A percentile compares a stretch with the other conserved stretches of the same genome.
phyloP scores from a whole-genome alignment of 2,888 invertebrate genomes.

The Temnothorax rugatulus region DNA sequence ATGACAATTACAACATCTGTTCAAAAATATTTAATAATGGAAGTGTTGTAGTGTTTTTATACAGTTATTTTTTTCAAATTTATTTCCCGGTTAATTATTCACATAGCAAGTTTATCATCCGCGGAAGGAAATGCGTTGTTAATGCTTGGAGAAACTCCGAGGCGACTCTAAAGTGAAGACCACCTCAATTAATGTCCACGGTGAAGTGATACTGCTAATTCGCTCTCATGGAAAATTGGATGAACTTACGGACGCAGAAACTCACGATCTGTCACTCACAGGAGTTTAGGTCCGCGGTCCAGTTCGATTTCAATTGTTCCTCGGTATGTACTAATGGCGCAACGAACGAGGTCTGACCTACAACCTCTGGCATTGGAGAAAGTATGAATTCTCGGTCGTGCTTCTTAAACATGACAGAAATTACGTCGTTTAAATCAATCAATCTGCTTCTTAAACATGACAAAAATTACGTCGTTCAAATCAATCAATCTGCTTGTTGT shows the following conservation, averaged over 20 bases:
- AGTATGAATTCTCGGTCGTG: slow-evolving; percentile 35
- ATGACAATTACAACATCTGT: background rate
- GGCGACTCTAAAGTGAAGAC: slow-evolving; percentile 17
- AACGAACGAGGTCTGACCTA: slow-evolving; percentile 41
- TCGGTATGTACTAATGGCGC: slow-evolving; percentile 18
- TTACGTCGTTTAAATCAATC: background rate
- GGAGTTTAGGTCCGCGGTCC: slow-evolving; percentile 23
- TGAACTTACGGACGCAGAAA: slow-evolving; percentile 35
- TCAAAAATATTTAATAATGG: background rate
- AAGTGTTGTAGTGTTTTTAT: background rate
- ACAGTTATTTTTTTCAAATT: background rate
- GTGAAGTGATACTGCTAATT: slow-evolving; percentile 20
- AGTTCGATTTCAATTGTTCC: slow-evolving; percentile 46
- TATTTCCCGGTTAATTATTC: slow-evolving; percentile 37
- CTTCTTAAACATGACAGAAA: slow-evolving; percentile 25
- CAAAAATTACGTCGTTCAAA: background rate
- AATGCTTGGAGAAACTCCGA: slow-evolving; percentile 46
- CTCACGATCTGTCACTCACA: slow-evolving; percentile 30
- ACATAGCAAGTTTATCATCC: slow-evolving; percentile 42
- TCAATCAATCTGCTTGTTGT: background rate
- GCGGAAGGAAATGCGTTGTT: slow-evolving; percentile 21
- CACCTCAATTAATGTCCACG: slow-evolving; percentile 46
- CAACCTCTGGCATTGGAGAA: slow-evolving; percentile 56
- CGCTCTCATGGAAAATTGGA: slow-evolving; percentile 27
- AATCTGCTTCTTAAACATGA: slow-evolving; percentile 5